Conservation (phyloP, 2,797 vertebrate species). For the Pagetopsis macropterus region DNA sequence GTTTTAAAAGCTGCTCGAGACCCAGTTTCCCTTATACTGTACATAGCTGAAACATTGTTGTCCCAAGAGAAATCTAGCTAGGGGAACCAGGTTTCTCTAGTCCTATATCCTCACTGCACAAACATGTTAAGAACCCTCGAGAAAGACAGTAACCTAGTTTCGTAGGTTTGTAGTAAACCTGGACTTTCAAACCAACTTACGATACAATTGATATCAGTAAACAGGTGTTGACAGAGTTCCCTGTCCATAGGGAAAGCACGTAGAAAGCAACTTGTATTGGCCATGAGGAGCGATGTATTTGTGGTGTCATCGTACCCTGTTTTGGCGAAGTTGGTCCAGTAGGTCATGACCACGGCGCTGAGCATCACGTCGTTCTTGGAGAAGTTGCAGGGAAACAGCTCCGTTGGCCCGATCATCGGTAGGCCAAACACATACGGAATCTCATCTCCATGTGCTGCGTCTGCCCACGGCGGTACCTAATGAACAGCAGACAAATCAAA, state of each 20-base stretch:
- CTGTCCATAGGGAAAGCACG: neutral
- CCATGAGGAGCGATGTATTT: neutral
- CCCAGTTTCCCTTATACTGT: too few species aligned
- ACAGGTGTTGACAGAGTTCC: neutral
- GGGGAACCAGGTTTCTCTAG: neutral
- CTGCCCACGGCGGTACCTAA: constrained; percentile 96
- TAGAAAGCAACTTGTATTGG: neutral
- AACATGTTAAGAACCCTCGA: too few species aligned
- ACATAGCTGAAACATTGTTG: neutral
- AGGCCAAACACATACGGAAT: constrained; percentile 97
- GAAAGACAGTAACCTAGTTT: neutral
- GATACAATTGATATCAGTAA: neutral
- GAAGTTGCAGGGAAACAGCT: constrained; percentile 99
- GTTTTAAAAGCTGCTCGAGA: too few species aligned
- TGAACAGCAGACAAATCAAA: constrained; percentile 47
- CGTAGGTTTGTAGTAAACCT: too few species aligned
- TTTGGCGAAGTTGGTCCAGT: constrained; percentile 99
- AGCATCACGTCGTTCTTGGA: constrained; percentile 99
- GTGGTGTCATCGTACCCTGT: constrained; percentile 88
- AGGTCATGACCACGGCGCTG: constrained; percentile 99
- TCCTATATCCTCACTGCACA: neutral
- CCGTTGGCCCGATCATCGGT: constrained; percentile 98
- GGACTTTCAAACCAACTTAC: too few species aligned
- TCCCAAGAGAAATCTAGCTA: neutral
- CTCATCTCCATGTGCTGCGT: constrained; percentile 97